phyloP scores from a whole-genome alignment of 1,140 invertebrate genomes.

The Drosophila bipectinata region DNA sequence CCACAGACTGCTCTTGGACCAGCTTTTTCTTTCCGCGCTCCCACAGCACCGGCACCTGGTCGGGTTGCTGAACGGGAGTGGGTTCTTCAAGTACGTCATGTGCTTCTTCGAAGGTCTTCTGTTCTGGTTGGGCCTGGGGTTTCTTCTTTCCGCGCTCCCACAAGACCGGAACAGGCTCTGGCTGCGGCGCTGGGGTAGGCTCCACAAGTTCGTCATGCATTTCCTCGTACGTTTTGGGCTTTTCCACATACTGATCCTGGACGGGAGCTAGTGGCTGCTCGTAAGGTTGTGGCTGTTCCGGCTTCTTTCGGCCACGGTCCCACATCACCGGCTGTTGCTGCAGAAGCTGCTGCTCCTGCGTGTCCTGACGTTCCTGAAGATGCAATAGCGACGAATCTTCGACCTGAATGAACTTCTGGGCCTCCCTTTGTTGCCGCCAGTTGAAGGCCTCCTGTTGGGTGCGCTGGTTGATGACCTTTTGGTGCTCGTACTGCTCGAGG shows the following conservation, averaged over 20 bases:
- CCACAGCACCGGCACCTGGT: conserved; percentile 70
- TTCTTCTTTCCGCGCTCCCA: conserved; percentile 78
- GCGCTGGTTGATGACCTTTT: conserved; percentile 60
- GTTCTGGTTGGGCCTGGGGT: conserved; percentile 64
- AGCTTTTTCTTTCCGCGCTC: conserved; percentile 73
- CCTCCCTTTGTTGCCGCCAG: conserved; percentile 70
- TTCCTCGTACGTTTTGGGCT: conserved; percentile 71
- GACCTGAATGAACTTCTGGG: conserved; percentile 67
- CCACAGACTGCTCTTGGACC: conserved; percentile 28
- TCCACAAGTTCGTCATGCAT: conserved; percentile 84
- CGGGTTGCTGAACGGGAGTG: conserved; percentile 39
- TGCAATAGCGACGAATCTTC: conserved; percentile 76
- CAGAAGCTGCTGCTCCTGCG: conserved; percentile 60
- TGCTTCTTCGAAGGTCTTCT: conserved; percentile 52
- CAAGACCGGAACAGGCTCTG: conserved; percentile 46
- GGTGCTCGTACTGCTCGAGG: conserved; percentile 72
- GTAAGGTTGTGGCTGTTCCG: conserved; percentile 38
- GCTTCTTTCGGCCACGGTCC: conserved; percentile 81
- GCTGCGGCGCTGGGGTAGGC: conserved; percentile 54
- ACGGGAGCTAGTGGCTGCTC: conserved; percentile 19
- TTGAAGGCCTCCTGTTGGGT: conserved; percentile 66
- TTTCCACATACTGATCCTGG: conserved; percentile 48
- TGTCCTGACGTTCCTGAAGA: conserved; percentile 74
- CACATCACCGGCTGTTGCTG: conserved; percentile 80
- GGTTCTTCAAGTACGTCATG: conserved; percentile 64